Base-by-base conservation (phyloP, 1,140 invertebrate species). In the Megalopta genalis region DNA sequence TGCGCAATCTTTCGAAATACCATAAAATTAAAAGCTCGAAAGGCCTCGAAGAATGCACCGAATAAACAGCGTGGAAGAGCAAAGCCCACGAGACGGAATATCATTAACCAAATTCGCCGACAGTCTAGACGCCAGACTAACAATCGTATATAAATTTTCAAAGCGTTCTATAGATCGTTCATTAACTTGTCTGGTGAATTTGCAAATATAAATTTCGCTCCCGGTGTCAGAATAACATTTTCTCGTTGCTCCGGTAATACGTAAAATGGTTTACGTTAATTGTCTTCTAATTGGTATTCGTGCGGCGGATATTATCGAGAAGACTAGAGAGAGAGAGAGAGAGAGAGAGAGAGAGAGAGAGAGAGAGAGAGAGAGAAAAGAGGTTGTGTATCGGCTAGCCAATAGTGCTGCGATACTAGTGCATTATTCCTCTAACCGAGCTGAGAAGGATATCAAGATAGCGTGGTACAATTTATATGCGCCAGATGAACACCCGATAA, bases 401-500 rank as follows among this genome's bases (percentile, higher is more conserved):
- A 76, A 83, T 81, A 68, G 62, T 71, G 77, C 81, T 77, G 81
- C 85, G 78, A 87, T 75, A 81, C 73, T 76, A 54, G 69, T 39
- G 71, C 42, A 32, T 67, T 84, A 83, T 80, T 87, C 32, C 73
- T 77, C 75, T 78, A 69, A 76, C 37, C 59, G 67, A 39, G 67
- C 72, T 52, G 78, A 85, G 73, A 75, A 62, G 82, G 75, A 84
- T 81, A 84, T 85, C 79, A 72, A 82, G 49, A 62, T 27, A 79
- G 65, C 21, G 16, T n/a, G 74, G 65, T 86, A 76, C n/a, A n/a
- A n/a, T 71, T 87, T 87, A 86, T 84, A 77, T 65, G 79, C 66
- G 66, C 77, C 64, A 82, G 84, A 87, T 86, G 86, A 86, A 78
- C 80, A 78, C 37, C 72, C 77, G 86, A 87, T 88, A 86, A 86